phyloP scores from a whole-genome alignment of 2,888 invertebrate species.

The Acronicta leporina region DNA sequence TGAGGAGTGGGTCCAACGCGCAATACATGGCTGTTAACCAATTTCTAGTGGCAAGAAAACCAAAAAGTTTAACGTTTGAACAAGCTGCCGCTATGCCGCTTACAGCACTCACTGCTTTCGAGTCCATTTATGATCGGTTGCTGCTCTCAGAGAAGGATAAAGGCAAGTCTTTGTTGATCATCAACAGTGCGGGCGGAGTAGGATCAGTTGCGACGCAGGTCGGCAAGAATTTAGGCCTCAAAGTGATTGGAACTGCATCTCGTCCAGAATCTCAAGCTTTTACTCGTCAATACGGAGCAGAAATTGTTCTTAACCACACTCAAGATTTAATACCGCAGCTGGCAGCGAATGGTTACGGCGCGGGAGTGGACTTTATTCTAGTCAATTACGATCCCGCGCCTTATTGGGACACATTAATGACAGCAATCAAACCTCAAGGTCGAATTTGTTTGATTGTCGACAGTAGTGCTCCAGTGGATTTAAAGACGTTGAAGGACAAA shows the following conservation, averaged over 20 bases:
- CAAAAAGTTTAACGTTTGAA: constrained; percentile 77
- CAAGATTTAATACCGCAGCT: constrained; percentile 74
- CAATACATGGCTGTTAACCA: constrained; percentile 78
- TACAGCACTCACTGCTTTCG: constrained; percentile 77
- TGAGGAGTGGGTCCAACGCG: constrained; percentile 78
- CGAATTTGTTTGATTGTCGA: constrained; percentile 81
- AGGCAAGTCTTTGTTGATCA: constrained; percentile 76
- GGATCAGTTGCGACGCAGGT: constrained; percentile 81
- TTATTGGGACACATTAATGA: constrained; percentile 80
- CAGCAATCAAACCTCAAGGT: constrained; percentile 79
- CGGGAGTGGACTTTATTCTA: constrained; percentile 78
- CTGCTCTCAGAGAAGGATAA: constrained; percentile 76
- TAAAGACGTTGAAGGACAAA: constrained; percentile 76
- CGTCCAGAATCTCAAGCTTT: constrained; percentile 73
- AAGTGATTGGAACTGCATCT: constrained; percentile 82
- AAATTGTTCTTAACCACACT: constrained; percentile 77
- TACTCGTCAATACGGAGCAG: constrained; percentile 71
- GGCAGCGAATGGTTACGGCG: constrained; percentile 68
- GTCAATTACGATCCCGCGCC: constrained; percentile 82
- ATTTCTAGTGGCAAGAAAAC: constrained; percentile 74
- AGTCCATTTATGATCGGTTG: constrained; percentile 76
- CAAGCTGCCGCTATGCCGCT: constrained; percentile 84
- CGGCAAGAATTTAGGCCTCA: constrained; percentile 75
- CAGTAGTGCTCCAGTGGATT: constrained; percentile 74
- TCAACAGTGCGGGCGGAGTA: constrained; percentile 83